phyloP scores from a whole-genome alignment of 2,113 vertebrate genomes.

The Perognathus longimembris region DNA sequence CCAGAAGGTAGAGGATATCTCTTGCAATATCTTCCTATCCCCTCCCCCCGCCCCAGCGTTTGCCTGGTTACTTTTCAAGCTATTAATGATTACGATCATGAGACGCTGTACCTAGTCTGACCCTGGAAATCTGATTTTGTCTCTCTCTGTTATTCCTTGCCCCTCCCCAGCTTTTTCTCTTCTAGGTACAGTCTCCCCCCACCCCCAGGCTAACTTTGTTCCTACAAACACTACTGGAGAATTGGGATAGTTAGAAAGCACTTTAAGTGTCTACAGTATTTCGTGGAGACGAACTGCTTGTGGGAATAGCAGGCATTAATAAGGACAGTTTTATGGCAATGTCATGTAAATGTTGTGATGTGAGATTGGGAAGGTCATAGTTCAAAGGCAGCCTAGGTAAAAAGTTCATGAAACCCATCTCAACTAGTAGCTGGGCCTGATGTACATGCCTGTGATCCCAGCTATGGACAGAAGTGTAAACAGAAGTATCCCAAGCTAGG shows the following conservation, averaged over 20 bases:
- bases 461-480: too few relatives aligned
- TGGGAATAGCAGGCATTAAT: background rate
- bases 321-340: background rate
- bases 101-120: background rate
- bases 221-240: background rate
- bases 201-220: background rate
- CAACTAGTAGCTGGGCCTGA: too few relatives aligned
- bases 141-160: background rate
- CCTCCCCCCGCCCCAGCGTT: background rate
- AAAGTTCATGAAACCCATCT: too few relatives aligned
- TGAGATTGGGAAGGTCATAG: too few relatives aligned
- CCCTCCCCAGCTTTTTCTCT: background rate
- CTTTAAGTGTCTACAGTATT: background rate
- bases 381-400: too few relatives aligned
- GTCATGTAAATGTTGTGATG: background rate
- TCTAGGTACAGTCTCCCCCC: background rate
- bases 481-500: too few relatives aligned
- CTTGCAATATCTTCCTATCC: constrained; percentile 33
- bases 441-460: too few relatives aligned
- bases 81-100: constrained; percentile 48
- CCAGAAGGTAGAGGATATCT: background rate
- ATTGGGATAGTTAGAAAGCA: background rate
- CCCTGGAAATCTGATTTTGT: background rate
- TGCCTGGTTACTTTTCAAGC: constrained; percentile 46
- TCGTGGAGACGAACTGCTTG: background rate